Evolutionary conservation across 2,888 invertebrate species (phyloP).

Genomic region (Selenia dentaria): DNA sequence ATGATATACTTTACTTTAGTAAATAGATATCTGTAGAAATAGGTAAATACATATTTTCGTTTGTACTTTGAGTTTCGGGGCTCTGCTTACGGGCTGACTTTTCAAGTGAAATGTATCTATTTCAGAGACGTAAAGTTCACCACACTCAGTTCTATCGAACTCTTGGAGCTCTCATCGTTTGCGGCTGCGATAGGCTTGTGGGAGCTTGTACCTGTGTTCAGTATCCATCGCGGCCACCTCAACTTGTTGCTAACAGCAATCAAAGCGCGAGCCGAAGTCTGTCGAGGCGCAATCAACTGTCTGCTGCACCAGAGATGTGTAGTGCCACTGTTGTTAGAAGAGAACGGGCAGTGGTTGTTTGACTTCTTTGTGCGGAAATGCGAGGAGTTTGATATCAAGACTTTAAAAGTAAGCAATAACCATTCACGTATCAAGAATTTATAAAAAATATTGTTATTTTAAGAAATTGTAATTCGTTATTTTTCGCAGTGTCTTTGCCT

Average conservation of each 20-base stretch:
- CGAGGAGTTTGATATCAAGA: constrained; percentile 74
- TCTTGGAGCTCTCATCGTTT: constrained; percentile 61
- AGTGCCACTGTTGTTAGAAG: constrained; percentile 65
- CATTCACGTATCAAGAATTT: too few species aligned
- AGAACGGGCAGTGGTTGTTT: constrained; percentile 76
- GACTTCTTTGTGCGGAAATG: constrained; percentile 81
- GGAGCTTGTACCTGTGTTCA: constrained; percentile 69
- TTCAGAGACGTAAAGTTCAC: constrained; percentile 65
- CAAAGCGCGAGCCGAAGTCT: constrained; percentile 54
- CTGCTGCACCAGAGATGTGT: constrained; percentile 57
- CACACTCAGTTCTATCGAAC: constrained; percentile 51
- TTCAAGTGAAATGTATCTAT: too few species aligned
- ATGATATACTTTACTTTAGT: too few species aligned
- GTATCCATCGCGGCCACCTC: constrained; percentile 64
- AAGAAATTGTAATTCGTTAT: background rate
- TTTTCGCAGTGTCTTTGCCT: constrained; percentile 63
- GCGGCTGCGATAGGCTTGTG: constrained; percentile 76
- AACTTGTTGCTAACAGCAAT: constrained; percentile 58
- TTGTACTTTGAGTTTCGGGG: too few species aligned
- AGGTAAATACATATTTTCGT: too few species aligned
- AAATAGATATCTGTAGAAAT: too few species aligned
- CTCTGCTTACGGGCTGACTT: too few species aligned
- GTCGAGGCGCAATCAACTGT: constrained; percentile 64
- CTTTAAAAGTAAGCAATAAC: constrained; percentile 78
- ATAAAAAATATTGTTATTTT: too few species aligned